phyloP scores from a whole-genome alignment of 2,797 vertebrate species.

The Sphenodon punctatus region DNA sequence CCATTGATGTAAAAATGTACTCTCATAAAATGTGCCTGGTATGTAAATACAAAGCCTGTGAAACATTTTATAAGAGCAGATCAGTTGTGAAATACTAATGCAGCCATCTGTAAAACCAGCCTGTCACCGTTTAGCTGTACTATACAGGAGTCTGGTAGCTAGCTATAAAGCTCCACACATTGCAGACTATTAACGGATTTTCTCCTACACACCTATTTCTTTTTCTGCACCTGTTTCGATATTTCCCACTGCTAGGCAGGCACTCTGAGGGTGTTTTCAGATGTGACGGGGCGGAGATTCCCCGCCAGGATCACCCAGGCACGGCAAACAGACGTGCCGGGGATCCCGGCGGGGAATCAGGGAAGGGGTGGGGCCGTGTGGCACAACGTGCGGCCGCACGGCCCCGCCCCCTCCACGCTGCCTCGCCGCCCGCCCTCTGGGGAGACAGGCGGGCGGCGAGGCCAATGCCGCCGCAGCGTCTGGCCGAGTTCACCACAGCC shows the following conservation, averaged over 20 bases:
- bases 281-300: too few relatives aligned
- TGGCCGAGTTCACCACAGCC: too few relatives aligned
- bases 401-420: too few relatives aligned
- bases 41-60: neutral
- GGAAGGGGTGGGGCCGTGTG: too few relatives aligned
- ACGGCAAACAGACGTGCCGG: too few relatives aligned
- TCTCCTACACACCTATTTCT: neutral
- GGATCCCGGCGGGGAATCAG: too few relatives aligned
- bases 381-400: too few relatives aligned
- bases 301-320: too few relatives aligned
- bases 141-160: neutral
- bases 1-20: conserved; percentile 49
- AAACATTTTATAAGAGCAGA: conserved; percentile 16
- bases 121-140: neutral
- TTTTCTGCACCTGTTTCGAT: neutral
- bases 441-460: too few relatives aligned
- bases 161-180: neutral
- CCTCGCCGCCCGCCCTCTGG: too few relatives aligned
- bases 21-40: neutral
- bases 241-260: neutral
- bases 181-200: neutral
- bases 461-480: too few relatives aligned
- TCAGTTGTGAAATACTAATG: neutral
- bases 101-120: neutral
- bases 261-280: too few relatives aligned